Evolutionary conservation across 2,113 vertebrate genomes (phyloP).

Genomic region (Saguinus midas): DNA sequence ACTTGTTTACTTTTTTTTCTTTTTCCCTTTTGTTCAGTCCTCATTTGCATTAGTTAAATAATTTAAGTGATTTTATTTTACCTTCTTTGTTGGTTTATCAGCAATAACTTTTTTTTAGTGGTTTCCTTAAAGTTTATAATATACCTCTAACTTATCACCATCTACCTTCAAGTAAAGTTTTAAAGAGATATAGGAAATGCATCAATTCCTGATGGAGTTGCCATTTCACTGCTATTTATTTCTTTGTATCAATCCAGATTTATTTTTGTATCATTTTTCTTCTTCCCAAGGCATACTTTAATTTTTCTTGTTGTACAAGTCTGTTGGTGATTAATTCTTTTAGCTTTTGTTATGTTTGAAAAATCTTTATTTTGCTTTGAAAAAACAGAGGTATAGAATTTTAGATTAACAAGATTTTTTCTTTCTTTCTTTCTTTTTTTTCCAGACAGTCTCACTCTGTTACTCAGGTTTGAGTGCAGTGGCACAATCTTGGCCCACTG

Average conservation of each 20-base stretch:
- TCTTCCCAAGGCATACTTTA: neutral
- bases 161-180: neutral
- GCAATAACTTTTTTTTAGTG: neutral
- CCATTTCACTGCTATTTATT: neutral
- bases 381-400: neutral
- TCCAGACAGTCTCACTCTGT: too few species aligned
- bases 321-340: neutral
- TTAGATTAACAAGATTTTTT: neutral
- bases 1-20: too few species aligned
- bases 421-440: neutral
- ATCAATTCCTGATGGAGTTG: neutral
- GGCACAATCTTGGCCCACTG: too few species aligned
- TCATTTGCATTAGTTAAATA: neutral
- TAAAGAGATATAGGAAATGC: neutral
- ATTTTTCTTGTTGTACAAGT: neutral
- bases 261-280: neutral
- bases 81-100: neutral
- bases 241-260: neutral
- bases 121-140: neutral
- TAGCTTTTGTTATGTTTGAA: neutral
- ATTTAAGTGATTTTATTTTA: neutral
- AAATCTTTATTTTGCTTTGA: neutral
- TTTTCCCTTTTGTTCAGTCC: neutral
- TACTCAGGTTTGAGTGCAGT: too few species aligned
- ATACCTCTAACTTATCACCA: neutral